Evolutionary conservation across 2,888 invertebrate genomes (phyloP).

Genomic region (Dinocampus coccinellae): DNA sequence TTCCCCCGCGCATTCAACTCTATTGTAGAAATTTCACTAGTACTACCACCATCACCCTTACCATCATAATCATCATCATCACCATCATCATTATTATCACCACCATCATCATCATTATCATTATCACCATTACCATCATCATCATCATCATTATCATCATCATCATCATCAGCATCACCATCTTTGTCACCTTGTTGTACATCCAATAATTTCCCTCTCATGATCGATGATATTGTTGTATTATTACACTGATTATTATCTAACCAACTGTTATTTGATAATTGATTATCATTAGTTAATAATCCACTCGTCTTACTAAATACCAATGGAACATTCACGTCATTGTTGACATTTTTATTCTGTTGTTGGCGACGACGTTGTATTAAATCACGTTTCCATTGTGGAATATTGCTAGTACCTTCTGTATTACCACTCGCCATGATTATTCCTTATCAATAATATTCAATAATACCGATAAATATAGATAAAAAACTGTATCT

Average conservation of each 20-base stretch:
- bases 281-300: neutral
- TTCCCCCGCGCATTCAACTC: conserved; percentile 24
- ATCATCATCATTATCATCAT: too few relatives aligned
- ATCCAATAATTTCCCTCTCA: neutral
- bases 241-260: conserved; percentile 18
- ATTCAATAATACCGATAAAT: neutral
- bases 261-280: neutral
- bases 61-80: too few relatives aligned
- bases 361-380: conserved; percentile 76
- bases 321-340: conserved; percentile 54
- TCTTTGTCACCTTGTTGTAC: conserved; percentile 32
- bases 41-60: too few relatives aligned
- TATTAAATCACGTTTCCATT: conserved; percentile 88
- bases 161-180: conserved; percentile 20
- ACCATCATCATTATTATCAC: too few relatives aligned
- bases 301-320: conserved; percentile 24
- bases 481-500: neutral
- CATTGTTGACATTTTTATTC: conserved; percentile 60
- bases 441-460: neutral
- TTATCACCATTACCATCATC: too few relatives aligned
- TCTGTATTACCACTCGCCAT: conserved; percentile 7
- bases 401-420: conserved; percentile 72
- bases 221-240: conserved; percentile 4
- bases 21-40: too few relatives aligned
- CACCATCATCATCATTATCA: too few relatives aligned